These are phyloP conservation scores for Drosophila quadrilineata DNA, from an alignment of 1,140 invertebrate genomes.

Conservation along the genomic window DNA sequence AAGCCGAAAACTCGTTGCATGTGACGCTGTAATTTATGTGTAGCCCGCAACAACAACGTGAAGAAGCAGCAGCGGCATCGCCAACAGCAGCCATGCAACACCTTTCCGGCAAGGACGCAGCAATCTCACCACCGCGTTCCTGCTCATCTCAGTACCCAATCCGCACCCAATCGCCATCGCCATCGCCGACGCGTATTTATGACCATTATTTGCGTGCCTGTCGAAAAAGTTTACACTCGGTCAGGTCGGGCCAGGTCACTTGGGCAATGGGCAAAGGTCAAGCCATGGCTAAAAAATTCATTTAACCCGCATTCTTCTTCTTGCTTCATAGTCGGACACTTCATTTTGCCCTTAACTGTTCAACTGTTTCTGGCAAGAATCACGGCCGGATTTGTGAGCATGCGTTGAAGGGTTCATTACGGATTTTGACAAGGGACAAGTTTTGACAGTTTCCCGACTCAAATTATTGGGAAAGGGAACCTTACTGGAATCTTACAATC, in stretches of 20 bases:
- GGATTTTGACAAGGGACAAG: no score
- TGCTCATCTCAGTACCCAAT: neutral
- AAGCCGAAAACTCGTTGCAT: conserved; percentile 44
- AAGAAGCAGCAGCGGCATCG: neutral
- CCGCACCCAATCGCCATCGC: neutral
- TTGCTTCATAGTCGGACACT: neutral
- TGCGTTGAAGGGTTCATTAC: no score
- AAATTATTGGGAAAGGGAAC: no score
- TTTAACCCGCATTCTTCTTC: neutral
- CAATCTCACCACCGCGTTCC: neutral
- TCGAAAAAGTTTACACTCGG: conserved; percentile 37
- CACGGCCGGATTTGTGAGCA: no score
- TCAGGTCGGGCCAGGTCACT: conserved; percentile 7
- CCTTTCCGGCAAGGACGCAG: conserved; percentile 27
- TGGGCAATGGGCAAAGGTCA: conserved; percentile 27
- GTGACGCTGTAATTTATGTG: conserved; percentile 48
- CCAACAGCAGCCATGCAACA: conserved; percentile 9
- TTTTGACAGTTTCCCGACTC: no score
- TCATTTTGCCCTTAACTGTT: no score
- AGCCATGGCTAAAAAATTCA: neutral
- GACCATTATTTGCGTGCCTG: conserved; percentile 41
- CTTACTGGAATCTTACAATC: no score
- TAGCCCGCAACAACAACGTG: conserved; percentile 34
- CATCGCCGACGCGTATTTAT: conserved; percentile 18
- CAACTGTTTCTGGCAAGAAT: no score